Evolutionary conservation across 2,113 vertebrate genomes (phyloP).

Genomic region (Heterochromis multidens): DNA sequence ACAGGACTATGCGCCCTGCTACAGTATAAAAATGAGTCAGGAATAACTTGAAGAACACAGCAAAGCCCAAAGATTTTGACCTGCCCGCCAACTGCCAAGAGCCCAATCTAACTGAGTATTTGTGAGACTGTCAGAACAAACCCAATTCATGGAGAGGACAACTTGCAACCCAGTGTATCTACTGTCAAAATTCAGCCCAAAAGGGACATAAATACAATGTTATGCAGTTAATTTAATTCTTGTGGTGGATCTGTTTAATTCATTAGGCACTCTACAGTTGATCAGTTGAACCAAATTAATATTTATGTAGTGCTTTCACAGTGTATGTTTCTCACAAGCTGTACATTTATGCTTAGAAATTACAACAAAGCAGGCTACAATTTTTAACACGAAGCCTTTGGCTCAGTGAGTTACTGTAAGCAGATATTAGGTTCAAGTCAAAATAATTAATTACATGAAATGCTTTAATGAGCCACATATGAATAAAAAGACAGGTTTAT

Average conservation of each 20-base stretch:
- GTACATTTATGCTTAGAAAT: neutral
- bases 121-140: no score
- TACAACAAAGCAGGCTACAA: accelerated
- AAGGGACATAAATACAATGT: no score
- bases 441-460: neutral
- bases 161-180: no score
- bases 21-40: no score
- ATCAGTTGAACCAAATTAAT: neutral
- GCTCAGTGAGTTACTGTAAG: neutral
- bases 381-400: neutral
- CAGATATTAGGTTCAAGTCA: neutral
- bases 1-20: no score
- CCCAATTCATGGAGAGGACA: no score
- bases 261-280: neutral
- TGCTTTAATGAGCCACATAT: neutral
- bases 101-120: no score
- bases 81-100: no score
- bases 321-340: neutral
- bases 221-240: neutral
- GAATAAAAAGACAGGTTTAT: neutral
- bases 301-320: neutral
- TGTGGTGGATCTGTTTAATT: neutral
- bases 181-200: no score
- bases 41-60: no score
- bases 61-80: no score